phyloP scores from a whole-genome alignment of 2,797 vertebrate species.

The Alauda arvensis region DNA sequence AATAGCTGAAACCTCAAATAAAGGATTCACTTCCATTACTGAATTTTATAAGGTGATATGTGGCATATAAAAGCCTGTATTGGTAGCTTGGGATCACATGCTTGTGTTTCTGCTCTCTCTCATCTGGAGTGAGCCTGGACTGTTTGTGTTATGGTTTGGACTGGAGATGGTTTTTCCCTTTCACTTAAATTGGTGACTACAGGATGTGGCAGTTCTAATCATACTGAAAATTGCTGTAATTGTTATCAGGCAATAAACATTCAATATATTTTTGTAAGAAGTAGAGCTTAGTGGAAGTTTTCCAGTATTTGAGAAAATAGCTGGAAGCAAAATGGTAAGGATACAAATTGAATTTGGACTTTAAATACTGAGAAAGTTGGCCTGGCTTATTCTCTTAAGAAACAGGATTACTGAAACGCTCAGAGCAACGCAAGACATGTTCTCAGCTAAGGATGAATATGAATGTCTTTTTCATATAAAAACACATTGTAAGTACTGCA shows the following conservation, averaged over 20 bases:
- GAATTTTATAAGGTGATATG: conserved; percentile 49
- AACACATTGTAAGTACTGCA: conserved; percentile 3
- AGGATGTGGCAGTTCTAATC: conserved; percentile 55
- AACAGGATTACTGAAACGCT: conserved; percentile 39
- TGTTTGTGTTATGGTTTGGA: conserved; percentile 46
- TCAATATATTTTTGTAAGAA: conserved; percentile 42
- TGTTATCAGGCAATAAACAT: conserved; percentile 60
- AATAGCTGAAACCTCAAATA: conserved; percentile 33
- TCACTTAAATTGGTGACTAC: conserved; percentile 52
- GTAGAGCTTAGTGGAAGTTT: conserved; percentile 27
- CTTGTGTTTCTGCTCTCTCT: conserved; percentile 32
- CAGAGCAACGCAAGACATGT: neutral
- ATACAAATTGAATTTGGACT: conserved; percentile 43
- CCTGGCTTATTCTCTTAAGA: conserved; percentile 22
- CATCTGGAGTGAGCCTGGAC: conserved; percentile 20
- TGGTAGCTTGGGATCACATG: conserved; percentile 29
- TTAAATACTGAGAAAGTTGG: conserved; percentile 25
- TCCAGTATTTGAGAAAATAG: conserved; percentile 46
- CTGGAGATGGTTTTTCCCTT: conserved; percentile 33
- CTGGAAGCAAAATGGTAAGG: conserved; percentile 29
- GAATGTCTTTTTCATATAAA: conserved; percentile 46
- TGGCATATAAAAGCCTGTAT: conserved; percentile 21
- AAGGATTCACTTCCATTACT: conserved; percentile 40
- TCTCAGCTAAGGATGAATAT: conserved; percentile 43
- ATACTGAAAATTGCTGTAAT: conserved; percentile 48